A percentile compares a stretch with the other conserved stretches of the same genome.
phyloP scores from a whole-genome alignment of 2,888 invertebrate species.

The Harpagoxenus sublaevis region DNA sequence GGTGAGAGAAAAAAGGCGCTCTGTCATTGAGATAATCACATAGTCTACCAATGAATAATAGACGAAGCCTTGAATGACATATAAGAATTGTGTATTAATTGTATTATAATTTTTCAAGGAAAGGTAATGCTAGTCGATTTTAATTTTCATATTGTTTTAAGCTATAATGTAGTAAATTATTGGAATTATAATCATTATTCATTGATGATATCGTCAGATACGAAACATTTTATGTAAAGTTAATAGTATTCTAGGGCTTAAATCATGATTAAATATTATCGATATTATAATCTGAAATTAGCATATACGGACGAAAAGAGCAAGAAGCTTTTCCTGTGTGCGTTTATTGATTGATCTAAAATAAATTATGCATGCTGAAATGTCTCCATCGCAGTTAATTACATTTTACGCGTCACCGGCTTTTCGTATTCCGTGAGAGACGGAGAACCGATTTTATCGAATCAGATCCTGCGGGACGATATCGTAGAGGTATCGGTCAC shows the following conservation, averaged over 20 bases:
- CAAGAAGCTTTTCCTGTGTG: neutral
- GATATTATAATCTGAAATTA: conserved; percentile 26
- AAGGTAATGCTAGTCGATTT: neutral
- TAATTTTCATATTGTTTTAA: neutral
- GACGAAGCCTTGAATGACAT: neutral
- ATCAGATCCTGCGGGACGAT: conserved; percentile 67
- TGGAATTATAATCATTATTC: neutral
- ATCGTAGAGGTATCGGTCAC: conserved; percentile 73
- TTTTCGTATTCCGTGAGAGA: conserved; percentile 52
- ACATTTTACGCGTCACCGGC: conserved; percentile 51
- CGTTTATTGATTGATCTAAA: conserved; percentile 23
- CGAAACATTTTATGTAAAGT: neutral
- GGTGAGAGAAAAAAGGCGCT: neutral
- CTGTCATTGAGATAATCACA: conserved; percentile 2
- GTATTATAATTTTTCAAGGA: neutral
- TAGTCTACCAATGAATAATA: neutral
- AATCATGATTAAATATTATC: conserved; percentile 3
- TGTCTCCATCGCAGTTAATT: conserved; percentile 63
- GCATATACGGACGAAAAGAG: neutral
- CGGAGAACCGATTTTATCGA: conserved; percentile 69
- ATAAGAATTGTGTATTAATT: neutral
- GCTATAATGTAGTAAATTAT: neutral
- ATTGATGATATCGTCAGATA: neutral
- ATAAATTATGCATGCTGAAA: conserved; percentile 45
- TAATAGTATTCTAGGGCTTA: neutral